phyloP scores from a whole-genome alignment of 2,888 invertebrate genomes.

The Ornithoptera alexandrae region DNA sequence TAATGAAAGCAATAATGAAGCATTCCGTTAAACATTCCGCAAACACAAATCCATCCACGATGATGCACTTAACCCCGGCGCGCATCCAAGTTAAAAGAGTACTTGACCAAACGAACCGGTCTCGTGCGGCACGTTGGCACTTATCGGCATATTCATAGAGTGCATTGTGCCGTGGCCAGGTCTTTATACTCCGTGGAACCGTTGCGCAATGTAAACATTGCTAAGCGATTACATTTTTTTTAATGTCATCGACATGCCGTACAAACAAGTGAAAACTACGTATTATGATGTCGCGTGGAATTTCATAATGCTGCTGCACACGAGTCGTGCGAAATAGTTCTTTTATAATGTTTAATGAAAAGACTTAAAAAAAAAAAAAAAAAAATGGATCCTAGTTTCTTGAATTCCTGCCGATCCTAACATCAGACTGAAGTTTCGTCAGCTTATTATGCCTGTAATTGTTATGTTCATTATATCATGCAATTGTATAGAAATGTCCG shows the following conservation, averaged over 20 bases:
- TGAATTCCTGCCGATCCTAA: too few relatives aligned
- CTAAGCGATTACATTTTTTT: constrained; percentile 10
- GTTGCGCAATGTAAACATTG: constrained; percentile 20
- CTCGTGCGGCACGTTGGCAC: not conserved
- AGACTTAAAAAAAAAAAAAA: too few relatives aligned
- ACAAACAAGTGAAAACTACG: constrained; percentile 8
- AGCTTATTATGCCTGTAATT: too few relatives aligned
- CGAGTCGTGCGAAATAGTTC: too few relatives aligned
- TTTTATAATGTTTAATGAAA: too few relatives aligned
- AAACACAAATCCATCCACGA: constrained; percentile 10
- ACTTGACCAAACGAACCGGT: not conserved
- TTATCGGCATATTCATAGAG: not conserved
- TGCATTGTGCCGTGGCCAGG: not conserved
- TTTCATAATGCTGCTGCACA: too few relatives aligned
- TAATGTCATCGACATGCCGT: constrained; percentile 12
- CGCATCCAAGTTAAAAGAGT: not conserved
- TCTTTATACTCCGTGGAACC: not conserved
- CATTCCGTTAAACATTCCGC: not conserved
- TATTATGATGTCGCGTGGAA: too few relatives aligned
- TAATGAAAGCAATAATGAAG: too few relatives aligned
- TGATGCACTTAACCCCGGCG: constrained; percentile 2
- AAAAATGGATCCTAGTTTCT: too few relatives aligned
- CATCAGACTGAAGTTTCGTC: too few relatives aligned
- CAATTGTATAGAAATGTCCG: too few relatives aligned
- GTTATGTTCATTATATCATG: too few relatives aligned